Base-by-base conservation (phyloP, 2,888 invertebrate species). In the Caenorhabditis macrosperma region DNA sequence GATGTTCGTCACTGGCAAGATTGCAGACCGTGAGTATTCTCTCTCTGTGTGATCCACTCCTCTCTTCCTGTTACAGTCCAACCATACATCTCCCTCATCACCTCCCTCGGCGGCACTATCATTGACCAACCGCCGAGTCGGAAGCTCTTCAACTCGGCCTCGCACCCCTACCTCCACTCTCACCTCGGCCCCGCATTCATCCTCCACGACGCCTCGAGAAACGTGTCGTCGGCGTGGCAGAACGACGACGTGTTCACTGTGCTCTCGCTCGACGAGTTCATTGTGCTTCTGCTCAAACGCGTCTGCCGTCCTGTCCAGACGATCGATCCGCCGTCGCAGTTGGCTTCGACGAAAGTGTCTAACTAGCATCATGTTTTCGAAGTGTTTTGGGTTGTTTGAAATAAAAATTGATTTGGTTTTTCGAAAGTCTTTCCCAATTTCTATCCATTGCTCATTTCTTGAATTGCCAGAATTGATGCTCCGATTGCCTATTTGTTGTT, bases 171-270 rank as follows among this genome's bases (percentile, higher is more conserved):
- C 12, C 54, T 55, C 9, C 66, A 66, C 54, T 24, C 52, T 1
- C 6, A 64, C 4, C 64, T 64, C 17, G 64, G 64, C 1, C 64
- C 64, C 9, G n/a, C 52, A 7, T 64, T 64, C 12, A n/a, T 64
- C 24, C 22, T 64, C 52, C 64, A 64, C 33, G 52, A 52, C 38
- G 64, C n/a, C n/a, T n/a, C 38, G 38, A 52, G 17, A 12, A 52
- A 17, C 4, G 17, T 15, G 2, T 12, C 44, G n/a, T 12, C 1
- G 15, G n/a, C 6, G n/a, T 28, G 24, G 10, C 30, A 52, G 26
- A 24, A 24, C 10, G 64, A 64, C 20, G 38, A 22, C 22, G 38
- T 64, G 64, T 64, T 35, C 64, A 38, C 52, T 1, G 2, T 63
- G 24, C 35, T 63, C 20, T 50, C 63, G 5, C 48, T 50, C n/a